A percentile compares a stretch with the other conserved stretches of the same genome.
These are phyloP conservation scores for Hermaeophaga mercurialis DNA, from an alignment of 2,888 invertebrate species.

Conservation along the genomic window DNA sequence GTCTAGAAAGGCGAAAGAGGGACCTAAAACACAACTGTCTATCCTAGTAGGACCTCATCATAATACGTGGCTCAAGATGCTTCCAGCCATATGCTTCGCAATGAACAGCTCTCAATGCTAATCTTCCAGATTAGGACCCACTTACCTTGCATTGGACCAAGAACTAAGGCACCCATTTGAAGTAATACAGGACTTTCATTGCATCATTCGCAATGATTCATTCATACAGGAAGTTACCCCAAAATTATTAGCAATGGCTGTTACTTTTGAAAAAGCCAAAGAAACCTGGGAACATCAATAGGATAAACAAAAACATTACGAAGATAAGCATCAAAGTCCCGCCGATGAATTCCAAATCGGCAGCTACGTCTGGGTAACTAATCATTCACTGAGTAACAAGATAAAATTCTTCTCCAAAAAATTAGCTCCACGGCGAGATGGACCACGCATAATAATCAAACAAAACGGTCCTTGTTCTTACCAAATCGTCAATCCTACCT, in stretches of 20 bases:
- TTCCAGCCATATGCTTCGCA: constrained; percentile 6
- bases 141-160: constrained; percentile 41
- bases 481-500: constrained; percentile 18
- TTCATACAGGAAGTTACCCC: constrained; percentile 25
- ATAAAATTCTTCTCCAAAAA: constrained; percentile 38
- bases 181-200: constrained; percentile 22
- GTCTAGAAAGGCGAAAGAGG: constrained; percentile 36
- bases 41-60: constrained; percentile 12
- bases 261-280: constrained; percentile 8
- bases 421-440: constrained; percentile 45
- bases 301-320: constrained; percentile 30
- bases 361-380: constrained; percentile 38
- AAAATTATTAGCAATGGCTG: constrained; percentile 6
- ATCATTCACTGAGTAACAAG: constrained; percentile 39
- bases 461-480: constrained; percentile 23
- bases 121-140: constrained; percentile 42
- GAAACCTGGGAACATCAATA: constrained; percentile 16
- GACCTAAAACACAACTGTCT: constrained; percentile 8
- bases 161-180: constrained; percentile 41
- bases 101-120: constrained; percentile 43
- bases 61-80: not conserved
- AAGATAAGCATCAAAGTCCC: constrained; percentile 32
- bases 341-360: constrained; percentile 35
- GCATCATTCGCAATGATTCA: constrained; percentile 14
- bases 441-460: constrained; percentile 41